Conservation (phyloP, 2,797 vertebrate species). For the Silurus aristotelis region DNA sequence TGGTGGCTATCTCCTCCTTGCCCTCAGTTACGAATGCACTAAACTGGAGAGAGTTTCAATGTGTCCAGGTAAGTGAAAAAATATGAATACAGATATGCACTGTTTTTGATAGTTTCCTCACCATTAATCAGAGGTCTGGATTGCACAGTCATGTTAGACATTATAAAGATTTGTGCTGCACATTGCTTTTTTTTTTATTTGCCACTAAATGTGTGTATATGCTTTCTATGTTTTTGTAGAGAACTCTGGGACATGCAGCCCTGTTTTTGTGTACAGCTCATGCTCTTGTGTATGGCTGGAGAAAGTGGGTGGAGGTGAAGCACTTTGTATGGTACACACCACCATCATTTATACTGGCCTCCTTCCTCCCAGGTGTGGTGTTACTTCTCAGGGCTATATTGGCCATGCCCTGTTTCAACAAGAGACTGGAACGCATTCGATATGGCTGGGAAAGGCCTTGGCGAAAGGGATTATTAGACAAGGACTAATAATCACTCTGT, state of each 20-base stretch:
- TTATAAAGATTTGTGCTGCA: neutral
- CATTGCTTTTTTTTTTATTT: neutral
- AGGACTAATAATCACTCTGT: slow-evolving; percentile 3
- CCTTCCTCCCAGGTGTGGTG: slow-evolving; percentile 77
- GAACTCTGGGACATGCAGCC: slow-evolving; percentile 81
- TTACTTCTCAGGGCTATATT: slow-evolving; percentile 78
- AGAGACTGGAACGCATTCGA: slow-evolving; percentile 78
- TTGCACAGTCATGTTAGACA: neutral
- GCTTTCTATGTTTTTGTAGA: slow-evolving; percentile 63
- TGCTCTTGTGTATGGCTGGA: slow-evolving; percentile 85
- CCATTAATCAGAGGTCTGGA: neutral
- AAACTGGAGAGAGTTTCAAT: slow-evolving; percentile 88
- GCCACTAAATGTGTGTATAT: neutral
- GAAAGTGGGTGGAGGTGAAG: slow-evolving; percentile 79
- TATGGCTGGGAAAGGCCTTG: slow-evolving; percentile 77
- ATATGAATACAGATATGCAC: neutral
- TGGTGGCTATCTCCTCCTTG: slow-evolving; percentile 82
- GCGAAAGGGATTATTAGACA: neutral
- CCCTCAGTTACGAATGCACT: slow-evolving; percentile 81
- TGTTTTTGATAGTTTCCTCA: neutral
- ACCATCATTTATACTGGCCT: slow-evolving; percentile 84
- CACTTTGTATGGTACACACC: slow-evolving; percentile 84
- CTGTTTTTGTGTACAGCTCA: slow-evolving; percentile 83
- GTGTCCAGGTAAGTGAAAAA: slow-evolving; percentile 76
- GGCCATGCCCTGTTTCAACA: slow-evolving; percentile 77